phyloP scores from a whole-genome alignment of 2,113 vertebrate genomes.

The Synodontis membranacea region DNA sequence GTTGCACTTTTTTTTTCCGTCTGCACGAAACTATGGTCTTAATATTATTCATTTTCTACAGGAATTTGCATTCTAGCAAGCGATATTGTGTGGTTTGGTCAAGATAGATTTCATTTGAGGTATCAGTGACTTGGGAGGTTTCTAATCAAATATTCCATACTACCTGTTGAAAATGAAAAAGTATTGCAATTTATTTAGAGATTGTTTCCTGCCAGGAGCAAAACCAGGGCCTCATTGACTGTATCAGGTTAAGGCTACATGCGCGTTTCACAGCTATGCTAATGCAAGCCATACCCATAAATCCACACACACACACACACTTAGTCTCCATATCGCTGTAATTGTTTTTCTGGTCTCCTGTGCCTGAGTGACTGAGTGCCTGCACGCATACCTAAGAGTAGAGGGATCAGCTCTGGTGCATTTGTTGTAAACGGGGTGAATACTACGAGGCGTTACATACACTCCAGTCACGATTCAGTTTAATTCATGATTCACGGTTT shows the following conservation, averaged over 20 bases:
- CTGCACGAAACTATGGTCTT: not conserved
- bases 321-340: conserved; percentile 1
- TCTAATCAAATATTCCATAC: not conserved
- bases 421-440: conserved; percentile 52
- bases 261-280: conserved; percentile 2
- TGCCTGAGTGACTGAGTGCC: conserved; percentile 17
- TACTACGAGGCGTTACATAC: not conserved
- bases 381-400: conserved; percentile 44
- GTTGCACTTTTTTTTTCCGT: not conserved
- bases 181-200: conserved; percentile 7
- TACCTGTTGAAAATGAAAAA: conserved; percentile 15
- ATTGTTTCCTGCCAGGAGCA: conserved; percentile 28
- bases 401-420: conserved; percentile 47
- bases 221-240: conserved; percentile 17
- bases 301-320: not conserved
- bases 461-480: not conserved
- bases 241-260: not conserved
- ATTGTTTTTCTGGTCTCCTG: conserved; percentile 32
- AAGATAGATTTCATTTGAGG: conserved; percentile 8
- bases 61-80: not conserved
- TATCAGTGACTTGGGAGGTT: not conserved
- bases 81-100: not conserved
- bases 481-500: not conserved
- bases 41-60: not conserved
- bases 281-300: conserved; percentile 20